A percentile compares a stretch with the other conserved stretches of the same genome.
Conservation (phyloP, 2,888 invertebrate species). For the Morpho helenor region DNA sequence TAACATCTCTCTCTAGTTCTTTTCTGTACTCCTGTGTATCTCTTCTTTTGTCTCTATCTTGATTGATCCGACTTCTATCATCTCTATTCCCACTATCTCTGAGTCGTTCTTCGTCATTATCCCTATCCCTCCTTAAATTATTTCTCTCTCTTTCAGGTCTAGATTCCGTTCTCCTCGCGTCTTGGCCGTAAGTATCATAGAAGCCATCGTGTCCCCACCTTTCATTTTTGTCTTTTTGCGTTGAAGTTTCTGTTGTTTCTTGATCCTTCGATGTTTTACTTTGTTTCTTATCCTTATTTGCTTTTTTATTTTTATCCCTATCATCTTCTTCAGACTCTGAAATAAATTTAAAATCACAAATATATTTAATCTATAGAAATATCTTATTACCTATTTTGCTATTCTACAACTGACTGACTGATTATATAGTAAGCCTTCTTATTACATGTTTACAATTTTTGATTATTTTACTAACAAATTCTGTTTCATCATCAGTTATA, state of each 20-base stretch:
- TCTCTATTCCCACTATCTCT: slow-evolving; percentile 25
- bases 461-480: too few species aligned
- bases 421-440: too few species aligned
- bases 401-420: too few species aligned
- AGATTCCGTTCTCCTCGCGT: slow-evolving; percentile 47
- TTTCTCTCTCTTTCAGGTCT: slow-evolving; percentile 39
- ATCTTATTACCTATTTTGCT: too few species aligned
- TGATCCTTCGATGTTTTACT: slow-evolving; percentile 42
- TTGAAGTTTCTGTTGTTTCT: slow-evolving; percentile 27
- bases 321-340: slow-evolving; percentile 49
- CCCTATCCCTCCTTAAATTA: slow-evolving; percentile 41
- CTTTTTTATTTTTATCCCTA: slow-evolving; percentile 41
- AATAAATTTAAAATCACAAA: slow-evolving; percentile 17
- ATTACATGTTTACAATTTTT: too few species aligned
- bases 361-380: too few species aligned
- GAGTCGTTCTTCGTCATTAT: slow-evolving; percentile 26
- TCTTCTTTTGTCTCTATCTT: slow-evolving; percentile 15
- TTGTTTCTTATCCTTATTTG: slow-evolving; percentile 44
- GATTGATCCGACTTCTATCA: slow-evolving; percentile 7
- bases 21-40: slow-evolving; percentile 20
- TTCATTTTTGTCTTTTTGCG: slow-evolving; percentile 37
- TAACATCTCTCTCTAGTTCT: neutral
- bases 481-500: too few species aligned
- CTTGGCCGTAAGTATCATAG: slow-evolving; percentile 65
- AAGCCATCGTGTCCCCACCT: slow-evolving; percentile 71